Evolutionary conservation across 2,797 vertebrate species (phyloP).

Genomic region (Premnoplex brunnescens): DNA sequence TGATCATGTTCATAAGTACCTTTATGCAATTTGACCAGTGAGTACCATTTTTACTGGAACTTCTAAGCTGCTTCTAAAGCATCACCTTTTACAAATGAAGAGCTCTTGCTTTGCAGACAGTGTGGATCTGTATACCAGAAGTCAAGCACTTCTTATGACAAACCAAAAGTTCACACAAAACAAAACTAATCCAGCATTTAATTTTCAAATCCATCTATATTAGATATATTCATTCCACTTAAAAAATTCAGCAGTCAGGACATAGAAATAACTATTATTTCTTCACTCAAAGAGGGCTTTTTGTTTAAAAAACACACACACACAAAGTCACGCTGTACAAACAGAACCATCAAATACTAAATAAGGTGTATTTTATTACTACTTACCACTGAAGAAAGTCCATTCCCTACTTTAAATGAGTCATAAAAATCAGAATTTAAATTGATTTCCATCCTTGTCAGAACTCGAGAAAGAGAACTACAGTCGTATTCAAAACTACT

Average conservation of each 20-base stretch:
- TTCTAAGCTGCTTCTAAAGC: background rate
- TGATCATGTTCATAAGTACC: background rate
- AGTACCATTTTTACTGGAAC: background rate
- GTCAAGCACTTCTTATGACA: background rate
- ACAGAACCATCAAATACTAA: background rate
- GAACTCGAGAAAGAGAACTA: background rate
- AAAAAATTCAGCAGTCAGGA: background rate
- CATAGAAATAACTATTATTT: background rate
- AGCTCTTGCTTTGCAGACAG: background rate
- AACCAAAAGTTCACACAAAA: background rate
- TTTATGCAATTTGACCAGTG: background rate
- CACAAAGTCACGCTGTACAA: background rate
- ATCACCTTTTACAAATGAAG: background rate
- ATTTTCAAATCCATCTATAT: background rate
- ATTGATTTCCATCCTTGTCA: background rate
- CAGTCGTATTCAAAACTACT: background rate
- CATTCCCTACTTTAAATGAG: background rate
- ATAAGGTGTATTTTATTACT: background rate
- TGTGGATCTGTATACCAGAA: background rate
- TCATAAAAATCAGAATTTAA: background rate
- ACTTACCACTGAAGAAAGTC: background rate
- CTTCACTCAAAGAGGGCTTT: background rate
- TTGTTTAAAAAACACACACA: background rate
- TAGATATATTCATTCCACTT: background rate
- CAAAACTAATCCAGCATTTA: background rate